phyloP scores from a whole-genome alignment of 1,140 invertebrate species.

The Xylocopa sonorina region DNA sequence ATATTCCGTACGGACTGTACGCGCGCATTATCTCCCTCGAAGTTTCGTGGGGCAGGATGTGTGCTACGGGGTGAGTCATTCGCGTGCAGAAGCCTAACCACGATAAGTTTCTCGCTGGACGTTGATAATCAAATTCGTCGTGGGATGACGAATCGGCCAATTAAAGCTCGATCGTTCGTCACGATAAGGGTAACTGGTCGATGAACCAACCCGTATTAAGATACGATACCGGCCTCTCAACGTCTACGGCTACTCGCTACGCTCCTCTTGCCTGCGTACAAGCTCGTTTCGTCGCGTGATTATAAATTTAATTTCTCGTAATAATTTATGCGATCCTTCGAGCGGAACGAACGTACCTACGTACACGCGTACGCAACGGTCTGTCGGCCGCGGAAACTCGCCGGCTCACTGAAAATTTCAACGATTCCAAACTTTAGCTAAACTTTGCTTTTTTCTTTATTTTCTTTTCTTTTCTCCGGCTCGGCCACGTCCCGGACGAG shows the following conservation, averaged over 20 bases:
- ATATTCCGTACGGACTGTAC: too few species aligned
- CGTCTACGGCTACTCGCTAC: conserved; percentile 41
- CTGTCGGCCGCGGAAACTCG: neutral
- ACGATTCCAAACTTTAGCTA: neutral
- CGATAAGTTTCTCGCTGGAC: conserved; percentile 76
- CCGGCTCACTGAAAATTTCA: neutral
- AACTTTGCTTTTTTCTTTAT: conserved; percentile 13
- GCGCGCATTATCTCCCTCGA: conserved; percentile 38
- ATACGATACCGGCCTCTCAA: conserved; percentile 52
- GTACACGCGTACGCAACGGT: too few species aligned
- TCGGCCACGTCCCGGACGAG: conserved; percentile 29
- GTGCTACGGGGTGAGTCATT: conserved; percentile 79
- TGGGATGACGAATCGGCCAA: conserved; percentile 82
- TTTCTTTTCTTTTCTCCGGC: conserved; percentile 16
- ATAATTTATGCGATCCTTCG: conserved; percentile 15
- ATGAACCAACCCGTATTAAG: conserved; percentile 70
- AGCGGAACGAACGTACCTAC: conserved; percentile 34
- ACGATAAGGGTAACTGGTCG: conserved; percentile 78
- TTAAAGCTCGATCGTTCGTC: conserved; percentile 79
- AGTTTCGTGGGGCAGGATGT: conserved; percentile 59
- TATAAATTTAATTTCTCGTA: conserved; percentile 44
- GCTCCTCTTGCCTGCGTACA: conserved; percentile 22
- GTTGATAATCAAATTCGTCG: conserved; percentile 81
- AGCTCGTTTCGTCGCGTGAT: conserved; percentile 13
- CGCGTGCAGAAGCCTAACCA: conserved; percentile 75